Evolutionary conservation across 2,113 vertebrate genomes (phyloP).

Genomic region (Rhinichthys klamathensis): DNA sequence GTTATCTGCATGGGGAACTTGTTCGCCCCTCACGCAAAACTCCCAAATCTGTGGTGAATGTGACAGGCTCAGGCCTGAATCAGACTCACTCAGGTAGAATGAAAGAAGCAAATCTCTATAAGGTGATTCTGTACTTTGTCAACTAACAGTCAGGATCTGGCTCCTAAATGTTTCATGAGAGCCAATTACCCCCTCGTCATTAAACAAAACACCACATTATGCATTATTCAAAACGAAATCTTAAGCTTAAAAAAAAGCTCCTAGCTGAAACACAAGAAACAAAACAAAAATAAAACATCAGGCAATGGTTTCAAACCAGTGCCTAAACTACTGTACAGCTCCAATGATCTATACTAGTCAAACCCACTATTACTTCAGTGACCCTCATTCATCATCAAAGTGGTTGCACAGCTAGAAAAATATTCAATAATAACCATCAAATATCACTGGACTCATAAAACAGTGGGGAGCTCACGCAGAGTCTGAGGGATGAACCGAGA

Average conservation of each 20-base stretch:
- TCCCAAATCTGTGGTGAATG: no score
- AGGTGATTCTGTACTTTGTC: not conserved
- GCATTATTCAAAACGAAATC: not conserved
- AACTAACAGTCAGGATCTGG: not conserved
- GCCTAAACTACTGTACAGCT: not conserved
- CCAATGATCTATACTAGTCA: conserved; percentile 8
- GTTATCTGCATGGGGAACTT: no score
- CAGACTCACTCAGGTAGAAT: no score
- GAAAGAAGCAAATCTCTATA: not conserved
- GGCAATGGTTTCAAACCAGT: not conserved
- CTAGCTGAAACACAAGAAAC: not conserved
- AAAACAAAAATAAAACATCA: not conserved
- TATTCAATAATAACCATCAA: conserved; percentile 5
- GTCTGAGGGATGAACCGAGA: not conserved
- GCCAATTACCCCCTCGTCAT: not conserved
- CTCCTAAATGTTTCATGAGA: not conserved
- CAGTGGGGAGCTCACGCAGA: conserved; percentile 9
- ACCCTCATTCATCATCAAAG: not conserved
- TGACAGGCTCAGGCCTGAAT: no score
- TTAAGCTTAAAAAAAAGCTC: not conserved
- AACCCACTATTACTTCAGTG: not conserved
- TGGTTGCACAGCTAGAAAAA: conserved; percentile 3
- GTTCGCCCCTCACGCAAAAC: no score
- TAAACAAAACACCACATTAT: not conserved
- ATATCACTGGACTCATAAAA: conserved; percentile 6